Evolutionary conservation across 2,888 invertebrate species (phyloP), one percentile per base, ranked within the genome.

Genomic region (Nemoura dubitans): DNA sequence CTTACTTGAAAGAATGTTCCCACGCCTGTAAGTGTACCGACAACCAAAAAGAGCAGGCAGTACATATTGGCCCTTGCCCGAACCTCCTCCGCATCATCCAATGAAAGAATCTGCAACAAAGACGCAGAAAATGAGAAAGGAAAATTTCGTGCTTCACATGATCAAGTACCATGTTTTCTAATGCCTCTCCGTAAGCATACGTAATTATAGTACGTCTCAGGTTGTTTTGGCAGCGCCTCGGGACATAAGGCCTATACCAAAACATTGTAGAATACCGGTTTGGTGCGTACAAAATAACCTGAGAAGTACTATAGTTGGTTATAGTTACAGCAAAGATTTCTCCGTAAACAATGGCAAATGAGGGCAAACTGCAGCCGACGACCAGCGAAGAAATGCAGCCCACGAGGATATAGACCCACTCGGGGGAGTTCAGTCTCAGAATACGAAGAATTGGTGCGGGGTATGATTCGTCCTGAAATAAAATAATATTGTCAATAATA

Each of bases 321-420:
- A 3, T 1, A 21, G 16, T 59, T 59, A 59, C 59, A 3, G 6
- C 59, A 14, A 7, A 59, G 25, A 78, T 26, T 10, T 27, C 78
- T 78, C 28, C 26, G 16, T 26, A 78, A 6, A 78, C 28, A 14
- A 78, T 27, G 10, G 78, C 7, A 14, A 78, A 78, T 76, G 94
- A 92, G 0, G 96, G 96, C 89, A 96, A 95, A 0, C 95, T 94
- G 0, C 94, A 92, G 0, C 97, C 97, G 0, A 95, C 95, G 85
- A 94, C 91, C 0, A 94, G 91, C 0, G 96, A 94, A 0, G 95
- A 95, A 0, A 95, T 81, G 14, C 95, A 93, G 89, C 93, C 93
- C 6, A 93, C 90, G 0, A 95, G 83, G 90, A 96, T 94, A 89
- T 92, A 93, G 83, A 93, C 93, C 93, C 95, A 96, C 91, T 96